These are phyloP conservation scores for Melieria omissa DNA, from an alignment of 2,888 invertebrate genomes.

Conservation along the genomic window DNA sequence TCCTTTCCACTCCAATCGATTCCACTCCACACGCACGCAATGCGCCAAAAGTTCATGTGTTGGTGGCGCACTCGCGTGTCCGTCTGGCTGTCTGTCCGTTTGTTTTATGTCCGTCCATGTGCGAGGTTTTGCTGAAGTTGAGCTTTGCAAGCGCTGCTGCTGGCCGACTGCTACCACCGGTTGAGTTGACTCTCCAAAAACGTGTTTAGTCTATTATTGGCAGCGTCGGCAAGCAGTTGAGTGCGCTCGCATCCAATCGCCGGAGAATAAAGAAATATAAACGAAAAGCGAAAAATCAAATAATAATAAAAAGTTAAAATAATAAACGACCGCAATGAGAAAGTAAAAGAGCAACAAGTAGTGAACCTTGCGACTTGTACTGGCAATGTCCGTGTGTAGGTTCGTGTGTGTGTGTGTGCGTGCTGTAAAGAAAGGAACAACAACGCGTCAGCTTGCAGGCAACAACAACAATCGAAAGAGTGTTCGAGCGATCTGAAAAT, in stretches of 20 bases:
- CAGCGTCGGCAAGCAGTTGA: conserved; percentile 29
- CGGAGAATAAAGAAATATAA: no score
- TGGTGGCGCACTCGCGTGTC: not conserved
- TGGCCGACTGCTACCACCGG: conserved; percentile 7
- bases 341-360: conserved; percentile 19
- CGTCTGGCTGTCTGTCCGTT: no score
- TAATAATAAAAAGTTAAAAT: not conserved
- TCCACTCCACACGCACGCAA: conserved; percentile 9
- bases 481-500: no score
- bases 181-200: conserved; percentile 32
- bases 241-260: not conserved
- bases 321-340: not conserved
- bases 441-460: no score
- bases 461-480: no score
- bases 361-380: not conserved
- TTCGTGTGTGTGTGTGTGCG: not conserved
- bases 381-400: not conserved
- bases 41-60: not conserved
- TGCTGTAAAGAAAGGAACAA: no score
- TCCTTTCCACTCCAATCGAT: conserved; percentile 7
- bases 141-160: conserved; percentile 1
- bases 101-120: not conserved
- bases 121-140: not conserved
- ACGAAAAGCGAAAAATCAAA: not conserved
- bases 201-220: conserved; percentile 38